Conservation (phyloP, 1,140 invertebrate species). For the Drosophila auraria region DNA sequence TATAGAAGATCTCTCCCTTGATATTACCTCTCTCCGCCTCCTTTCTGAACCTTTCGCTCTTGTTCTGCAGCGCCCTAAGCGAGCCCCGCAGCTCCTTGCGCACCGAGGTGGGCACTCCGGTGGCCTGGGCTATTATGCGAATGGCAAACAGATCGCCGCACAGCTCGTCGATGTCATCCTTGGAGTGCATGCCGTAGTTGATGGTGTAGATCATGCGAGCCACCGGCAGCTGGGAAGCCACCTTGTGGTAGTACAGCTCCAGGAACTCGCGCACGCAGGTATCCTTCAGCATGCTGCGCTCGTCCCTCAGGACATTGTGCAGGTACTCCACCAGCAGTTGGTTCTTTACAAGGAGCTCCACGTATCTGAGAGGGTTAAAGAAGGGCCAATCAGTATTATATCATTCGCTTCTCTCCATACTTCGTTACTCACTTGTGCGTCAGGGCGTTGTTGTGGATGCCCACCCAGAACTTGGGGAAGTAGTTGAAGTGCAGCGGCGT, state of each 20-base stretch:
- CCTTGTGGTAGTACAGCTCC: conserved; percentile 83
- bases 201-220: conserved; percentile 82
- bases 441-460: conserved; percentile 82
- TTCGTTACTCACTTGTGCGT: conserved; percentile 80
- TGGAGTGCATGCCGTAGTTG: conserved; percentile 82
- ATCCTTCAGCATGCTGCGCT: conserved; percentile 80
- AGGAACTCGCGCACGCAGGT: conserved; percentile 78
- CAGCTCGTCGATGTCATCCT: conserved; percentile 83
- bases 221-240: conserved; percentile 73
- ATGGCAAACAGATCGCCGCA: conserved; percentile 85
- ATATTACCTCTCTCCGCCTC: conserved; percentile 66
- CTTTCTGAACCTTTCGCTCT: conserved; percentile 74
- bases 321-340: conserved; percentile 79
- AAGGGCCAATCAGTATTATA: accelerated
- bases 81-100: conserved; percentile 81
- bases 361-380: conserved; percentile 57
- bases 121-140: conserved; percentile 79
- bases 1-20: too few relatives aligned
- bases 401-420: background rate
- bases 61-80: conserved; percentile 71
- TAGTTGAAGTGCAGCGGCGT: conserved; percentile 83
- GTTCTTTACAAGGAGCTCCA: conserved; percentile 78
- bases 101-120: conserved; percentile 78
- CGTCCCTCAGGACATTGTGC: conserved; percentile 76
- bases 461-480: conserved; percentile 85